These are phyloP conservation scores for Teleogryllus oceanicus DNA, from an alignment of 2,888 invertebrate species.

Conservation along the genomic window DNA sequence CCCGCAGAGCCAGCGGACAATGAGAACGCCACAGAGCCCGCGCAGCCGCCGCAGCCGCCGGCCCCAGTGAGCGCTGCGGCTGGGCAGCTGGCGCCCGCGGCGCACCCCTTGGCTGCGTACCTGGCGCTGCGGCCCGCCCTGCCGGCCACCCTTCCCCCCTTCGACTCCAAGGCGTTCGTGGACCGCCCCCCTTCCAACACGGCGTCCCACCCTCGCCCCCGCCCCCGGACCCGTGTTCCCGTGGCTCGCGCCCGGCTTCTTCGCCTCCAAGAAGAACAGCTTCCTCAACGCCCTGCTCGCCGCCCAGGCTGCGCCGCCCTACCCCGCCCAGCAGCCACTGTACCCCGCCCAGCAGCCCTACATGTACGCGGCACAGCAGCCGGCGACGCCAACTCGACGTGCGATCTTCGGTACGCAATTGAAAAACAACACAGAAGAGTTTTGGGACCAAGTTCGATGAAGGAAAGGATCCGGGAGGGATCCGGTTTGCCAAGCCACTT, in stretches of 20 bases:
- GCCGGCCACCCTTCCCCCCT: neutral
- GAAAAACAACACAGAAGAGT: too few species aligned
- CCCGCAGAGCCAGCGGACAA: too few species aligned
- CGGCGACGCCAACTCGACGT: too few species aligned
- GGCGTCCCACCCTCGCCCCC: too few species aligned
- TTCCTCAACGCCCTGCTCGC: neutral
- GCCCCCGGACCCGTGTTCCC: neutral
- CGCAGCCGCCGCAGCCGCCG: too few species aligned
- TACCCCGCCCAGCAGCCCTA: slow-evolving; percentile 28
- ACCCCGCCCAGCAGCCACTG: neutral
- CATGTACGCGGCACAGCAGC: slow-evolving; percentile 27
- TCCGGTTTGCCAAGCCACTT: too few species aligned
- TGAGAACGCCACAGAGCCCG: too few species aligned
- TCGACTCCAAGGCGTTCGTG: neutral
- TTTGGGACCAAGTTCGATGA: too few species aligned
- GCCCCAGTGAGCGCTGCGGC: too few species aligned
- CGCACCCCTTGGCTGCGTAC: neutral
- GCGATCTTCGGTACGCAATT: too few species aligned
- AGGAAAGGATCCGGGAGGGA: too few species aligned
- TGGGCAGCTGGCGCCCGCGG: neutral
- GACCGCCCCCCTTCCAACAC: too few species aligned
- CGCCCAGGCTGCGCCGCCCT: neutral
- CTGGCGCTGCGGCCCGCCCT: neutral
- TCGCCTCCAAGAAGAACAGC: neutral
- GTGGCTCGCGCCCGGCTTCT: neutral